A percentile compares a stretch with the other conserved stretches of the same genome.
phyloP scores from a whole-genome alignment of 1,140 invertebrate species.

The Ylistrum balloti region DNA sequence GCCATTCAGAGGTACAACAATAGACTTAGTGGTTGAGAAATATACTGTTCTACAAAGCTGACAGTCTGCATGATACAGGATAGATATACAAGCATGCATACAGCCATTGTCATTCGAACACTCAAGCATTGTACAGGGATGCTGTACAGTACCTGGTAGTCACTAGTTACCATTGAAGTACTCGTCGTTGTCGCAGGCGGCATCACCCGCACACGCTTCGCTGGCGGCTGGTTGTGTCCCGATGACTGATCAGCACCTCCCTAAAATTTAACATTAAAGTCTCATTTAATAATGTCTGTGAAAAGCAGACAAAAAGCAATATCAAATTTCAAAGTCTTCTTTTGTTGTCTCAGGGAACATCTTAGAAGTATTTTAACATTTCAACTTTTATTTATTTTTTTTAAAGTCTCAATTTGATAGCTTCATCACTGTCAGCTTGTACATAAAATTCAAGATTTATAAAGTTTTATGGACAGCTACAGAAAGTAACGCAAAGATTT shows the following conservation, averaged over 20 bases:
- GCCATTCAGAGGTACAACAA: not conserved
- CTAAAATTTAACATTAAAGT: not conserved
- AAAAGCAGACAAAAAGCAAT: not conserved
- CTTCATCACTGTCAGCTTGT: too few relatives aligned
- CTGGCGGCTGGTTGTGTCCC: conserved; percentile 79
- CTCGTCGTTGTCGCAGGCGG: conserved; percentile 74
- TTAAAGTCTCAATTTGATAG: too few relatives aligned
- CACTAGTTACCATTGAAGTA: conserved; percentile 76
- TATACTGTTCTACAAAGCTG: conserved; percentile 1
- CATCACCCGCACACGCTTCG: conserved; percentile 78
- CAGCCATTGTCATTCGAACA: not conserved
- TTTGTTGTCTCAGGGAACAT: too few relatives aligned
- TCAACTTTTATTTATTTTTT: too few relatives aligned
- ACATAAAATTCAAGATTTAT: too few relatives aligned
- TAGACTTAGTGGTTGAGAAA: not conserved
- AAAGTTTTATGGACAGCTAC: too few relatives aligned
- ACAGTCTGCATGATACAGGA: conserved; percentile 43
- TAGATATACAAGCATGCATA: conserved; percentile 52
- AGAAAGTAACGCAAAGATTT: too few relatives aligned
- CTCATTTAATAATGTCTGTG: not conserved
- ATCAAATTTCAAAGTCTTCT: too few relatives aligned
- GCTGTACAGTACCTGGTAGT: conserved; percentile 74
- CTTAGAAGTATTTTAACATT: not conserved
- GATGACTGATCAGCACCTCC: conserved; percentile 66
- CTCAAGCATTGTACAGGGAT: conserved; percentile 34